Base-by-base conservation (phyloP, 2,888 invertebrate species). In the Litoditis marina region DNA sequence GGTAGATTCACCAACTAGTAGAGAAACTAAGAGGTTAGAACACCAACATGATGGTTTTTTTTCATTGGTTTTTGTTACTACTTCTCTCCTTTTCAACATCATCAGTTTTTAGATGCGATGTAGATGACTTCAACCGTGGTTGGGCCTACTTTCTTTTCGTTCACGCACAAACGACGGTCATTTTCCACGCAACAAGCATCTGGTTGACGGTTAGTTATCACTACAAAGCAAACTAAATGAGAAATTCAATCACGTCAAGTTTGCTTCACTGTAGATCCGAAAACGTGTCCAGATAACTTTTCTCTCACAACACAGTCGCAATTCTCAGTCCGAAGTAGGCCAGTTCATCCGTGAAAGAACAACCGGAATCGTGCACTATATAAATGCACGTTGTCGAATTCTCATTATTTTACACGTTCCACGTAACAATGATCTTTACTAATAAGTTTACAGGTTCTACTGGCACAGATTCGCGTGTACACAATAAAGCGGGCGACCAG, bases 391-490 rank as follows among this genome's bases (percentile, higher is more conserved):
- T n/a, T n/a, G n/a, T n/a, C n/a, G n/a, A n/a, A n/a, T n/a, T 6
- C 28, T n/a, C 44, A 36, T 51, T 51, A n/a, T 36, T 49, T 19
- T 47, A 16, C 27, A n/a, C 30, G n/a, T 22, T 30, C 22, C 13
- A 16, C 30, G 28, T 25, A 27, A 16, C 19, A 25, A 50, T 19
- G n/a, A 7, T 7, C 0, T 50, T 25, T 28, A 39, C 32, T n/a
- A 50, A 25, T 42, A n/a, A n/a, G n/a, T n/a, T 39, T 62, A 32
- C 51, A 76, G 74, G 85, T 85, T 6, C 79, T 82, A 2, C 73
- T 86, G 28, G 86, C 86, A 31, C 84, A 85, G 65, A 85, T 86
- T 66, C 82, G 86, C 11, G 85, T 85, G 65, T 76, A 85, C n/a
- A 85, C 84, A 69, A 85, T 86, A 51, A 64, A 79, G 56, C 55